Conservation (phyloP, 2,113 vertebrate species). For the Prolemur simus region DNA sequence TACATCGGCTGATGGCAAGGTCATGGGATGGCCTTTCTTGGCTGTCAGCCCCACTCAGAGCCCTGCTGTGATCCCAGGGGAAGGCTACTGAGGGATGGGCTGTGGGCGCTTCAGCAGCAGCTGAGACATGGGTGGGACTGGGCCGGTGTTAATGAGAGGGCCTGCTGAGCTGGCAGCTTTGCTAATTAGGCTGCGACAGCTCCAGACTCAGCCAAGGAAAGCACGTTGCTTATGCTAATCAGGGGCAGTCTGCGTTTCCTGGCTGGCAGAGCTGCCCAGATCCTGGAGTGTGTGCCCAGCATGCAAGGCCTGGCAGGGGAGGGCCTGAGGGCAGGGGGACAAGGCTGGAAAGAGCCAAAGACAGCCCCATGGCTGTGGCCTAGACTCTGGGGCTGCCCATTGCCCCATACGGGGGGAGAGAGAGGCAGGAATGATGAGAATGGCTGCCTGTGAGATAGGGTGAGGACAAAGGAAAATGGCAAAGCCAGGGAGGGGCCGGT, state of each 20-base stretch:
- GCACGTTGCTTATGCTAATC: slow-evolving; percentile 43
- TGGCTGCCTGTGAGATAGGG: neutral
- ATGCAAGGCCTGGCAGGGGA: neutral
- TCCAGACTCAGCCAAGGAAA: slow-evolving; percentile 61
- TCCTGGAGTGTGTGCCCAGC: neutral
- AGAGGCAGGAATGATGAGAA: neutral
- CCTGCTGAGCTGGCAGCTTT: slow-evolving; percentile 63
- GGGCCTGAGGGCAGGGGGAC: neutral
- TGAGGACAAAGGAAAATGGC: neutral
- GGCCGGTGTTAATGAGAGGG: slow-evolving; percentile 29
- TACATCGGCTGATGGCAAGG: neutral
- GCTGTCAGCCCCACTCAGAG: neutral
- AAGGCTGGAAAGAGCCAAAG: neutral
- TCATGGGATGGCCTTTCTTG: neutral
- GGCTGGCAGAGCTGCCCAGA: neutral
- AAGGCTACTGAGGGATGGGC: neutral
- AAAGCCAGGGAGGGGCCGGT: neutral
- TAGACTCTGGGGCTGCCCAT: neutral
- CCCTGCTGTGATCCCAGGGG: neutral
- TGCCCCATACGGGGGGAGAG: neutral
- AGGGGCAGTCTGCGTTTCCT: slow-evolving; percentile 22
- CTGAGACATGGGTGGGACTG: neutral
- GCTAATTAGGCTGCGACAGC: slow-evolving; percentile 60
- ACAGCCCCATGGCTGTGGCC: neutral
- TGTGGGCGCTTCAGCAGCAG: neutral